These are phyloP conservation scores for Clamator glandarius DNA, from an alignment of 2,797 vertebrate genomes.

Conservation along the genomic window DNA sequence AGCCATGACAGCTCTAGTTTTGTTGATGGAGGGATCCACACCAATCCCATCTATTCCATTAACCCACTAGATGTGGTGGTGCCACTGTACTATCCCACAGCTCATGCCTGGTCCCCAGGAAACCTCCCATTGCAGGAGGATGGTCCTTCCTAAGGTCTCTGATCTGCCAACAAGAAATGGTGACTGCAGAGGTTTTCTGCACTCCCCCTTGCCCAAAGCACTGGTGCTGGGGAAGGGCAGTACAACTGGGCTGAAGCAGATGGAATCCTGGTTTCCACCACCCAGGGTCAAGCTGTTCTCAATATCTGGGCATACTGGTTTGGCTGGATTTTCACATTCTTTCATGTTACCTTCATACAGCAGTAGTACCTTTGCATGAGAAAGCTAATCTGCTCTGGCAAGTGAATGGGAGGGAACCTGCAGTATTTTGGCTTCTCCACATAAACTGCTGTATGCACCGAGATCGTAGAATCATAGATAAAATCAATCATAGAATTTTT, in stretches of 20 bases:
- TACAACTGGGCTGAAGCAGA: neutral
- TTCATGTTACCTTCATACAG: neutral
- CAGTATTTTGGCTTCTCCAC: neutral
- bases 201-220: fast-evolving
- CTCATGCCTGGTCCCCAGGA: neutral
- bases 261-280: neutral
- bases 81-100: neutral
- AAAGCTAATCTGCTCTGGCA: neutral
- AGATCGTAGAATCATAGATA: too few species aligned
- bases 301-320: neutral
- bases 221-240: neutral
- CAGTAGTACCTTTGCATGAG: neutral
- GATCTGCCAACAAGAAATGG: fast-evolving
- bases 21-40: neutral
- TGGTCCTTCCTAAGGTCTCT: neutral
- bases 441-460: neutral
- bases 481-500: too few species aligned
- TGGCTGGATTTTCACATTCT: neutral
- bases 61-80: neutral
- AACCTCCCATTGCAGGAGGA: neutral
- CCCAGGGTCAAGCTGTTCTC: neutral
- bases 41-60: neutral
- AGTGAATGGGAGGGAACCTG: constrained; percentile 29
- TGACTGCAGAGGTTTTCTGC: neutral
- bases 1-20: neutral